These are phyloP conservation scores for Sialis fuliginosa DNA, from an alignment of 2,888 invertebrate species.

Conservation along the genomic window DNA sequence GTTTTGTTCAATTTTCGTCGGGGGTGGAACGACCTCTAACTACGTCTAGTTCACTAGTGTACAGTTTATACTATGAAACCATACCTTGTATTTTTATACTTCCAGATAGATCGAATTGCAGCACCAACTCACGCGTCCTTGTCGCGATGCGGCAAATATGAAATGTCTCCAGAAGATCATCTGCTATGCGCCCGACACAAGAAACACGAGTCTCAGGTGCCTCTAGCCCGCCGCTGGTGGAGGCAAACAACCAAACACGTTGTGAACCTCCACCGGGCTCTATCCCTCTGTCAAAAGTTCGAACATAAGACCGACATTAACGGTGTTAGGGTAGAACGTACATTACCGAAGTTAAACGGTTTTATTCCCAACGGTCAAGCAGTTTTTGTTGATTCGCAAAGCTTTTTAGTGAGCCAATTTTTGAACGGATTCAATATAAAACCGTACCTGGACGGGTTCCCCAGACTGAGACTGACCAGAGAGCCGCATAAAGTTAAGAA, in stretches of 20 bases:
- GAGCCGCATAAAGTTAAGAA: conserved; percentile 11
- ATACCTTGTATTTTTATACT: not conserved
- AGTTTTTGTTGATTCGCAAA: not conserved
- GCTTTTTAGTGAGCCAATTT: not conserved
- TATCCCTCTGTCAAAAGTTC: conserved; percentile 12
- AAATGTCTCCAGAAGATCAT: conserved; percentile 11
- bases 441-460: conserved; percentile 14
- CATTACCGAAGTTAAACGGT: not conserved
- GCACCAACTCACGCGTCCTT: conserved; percentile 50
- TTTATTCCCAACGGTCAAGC: not conserved
- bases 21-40: too few species aligned
- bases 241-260: conserved; percentile 22
- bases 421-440: not conserved
- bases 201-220: conserved; percentile 9
- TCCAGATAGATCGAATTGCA: conserved; percentile 41
- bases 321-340: too few species aligned
- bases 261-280: conserved; percentile 16
- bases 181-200: not conserved
- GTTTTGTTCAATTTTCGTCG: too few species aligned
- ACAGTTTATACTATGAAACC: not conserved
- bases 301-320: too few species aligned
- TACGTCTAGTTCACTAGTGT: not conserved
- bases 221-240: conserved; percentile 23
- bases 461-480: conserved; percentile 20
- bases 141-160: conserved; percentile 21